These are phyloP conservation scores for Seriola quinqueradiata DNA, from an alignment of 2,113 vertebrate species.

Conservation along the genomic window DNA sequence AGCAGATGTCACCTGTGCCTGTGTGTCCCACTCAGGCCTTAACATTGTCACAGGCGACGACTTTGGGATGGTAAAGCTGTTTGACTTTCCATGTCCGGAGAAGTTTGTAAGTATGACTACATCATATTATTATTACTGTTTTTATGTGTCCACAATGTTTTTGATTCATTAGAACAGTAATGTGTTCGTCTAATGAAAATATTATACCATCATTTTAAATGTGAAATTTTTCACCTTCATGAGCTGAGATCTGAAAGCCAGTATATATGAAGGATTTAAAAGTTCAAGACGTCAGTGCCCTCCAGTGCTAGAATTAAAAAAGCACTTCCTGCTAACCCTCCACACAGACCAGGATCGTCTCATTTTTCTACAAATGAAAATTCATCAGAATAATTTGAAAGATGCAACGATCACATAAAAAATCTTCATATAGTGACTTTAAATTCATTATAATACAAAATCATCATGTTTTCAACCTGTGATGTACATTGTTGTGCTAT, in stretches of 20 bases:
- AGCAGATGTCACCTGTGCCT: slow-evolving; percentile 96
- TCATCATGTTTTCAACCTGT: not conserved
- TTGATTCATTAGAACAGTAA: not conserved
- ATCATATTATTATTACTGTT: slow-evolving; percentile 11
- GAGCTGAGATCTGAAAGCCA: slow-evolving; percentile 1
- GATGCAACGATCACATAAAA: not conserved
- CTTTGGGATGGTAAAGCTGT: slow-evolving; percentile 98
- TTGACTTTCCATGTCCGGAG: slow-evolving; percentile 98
- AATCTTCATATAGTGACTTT: not conserved
- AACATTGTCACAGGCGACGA: slow-evolving; percentile 97
- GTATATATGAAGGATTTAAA: slow-evolving; percentile 2
- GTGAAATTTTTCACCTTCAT: not conserved
- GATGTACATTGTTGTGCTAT: not conserved
- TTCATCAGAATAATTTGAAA: not conserved
- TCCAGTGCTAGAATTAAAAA: not conserved
- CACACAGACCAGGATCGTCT: no score
- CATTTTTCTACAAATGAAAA: no score
- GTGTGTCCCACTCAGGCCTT: slow-evolving; percentile 97
- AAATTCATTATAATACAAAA: not conserved
- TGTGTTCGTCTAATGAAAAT: not conserved
- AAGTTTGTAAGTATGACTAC: slow-evolving; percentile 93
- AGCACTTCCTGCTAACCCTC: not conserved
- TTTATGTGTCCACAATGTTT: not conserved
- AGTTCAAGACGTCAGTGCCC: not conserved
- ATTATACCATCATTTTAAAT: not conserved